phyloP scores from a whole-genome alignment of 1,140 invertebrate species.

The Drosophila funebris region DNA sequence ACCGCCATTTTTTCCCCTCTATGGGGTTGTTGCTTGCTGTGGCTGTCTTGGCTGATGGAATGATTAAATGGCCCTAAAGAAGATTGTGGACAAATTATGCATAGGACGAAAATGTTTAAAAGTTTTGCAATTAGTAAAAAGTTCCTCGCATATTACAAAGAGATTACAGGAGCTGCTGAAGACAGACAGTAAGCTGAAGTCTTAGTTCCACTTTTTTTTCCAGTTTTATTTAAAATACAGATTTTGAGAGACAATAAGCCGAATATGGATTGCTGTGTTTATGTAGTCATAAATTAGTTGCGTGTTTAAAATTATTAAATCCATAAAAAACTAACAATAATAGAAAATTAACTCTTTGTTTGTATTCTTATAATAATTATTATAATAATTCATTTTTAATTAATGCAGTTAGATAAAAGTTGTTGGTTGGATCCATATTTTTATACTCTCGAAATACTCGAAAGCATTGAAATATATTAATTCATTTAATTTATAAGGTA shows the following conservation, averaged over 20 bases:
- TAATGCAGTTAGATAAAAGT: too few species aligned
- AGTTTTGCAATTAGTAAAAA: conserved; percentile 47
- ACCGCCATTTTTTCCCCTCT: not conserved
- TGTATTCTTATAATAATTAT: too few species aligned
- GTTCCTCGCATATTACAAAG: not conserved
- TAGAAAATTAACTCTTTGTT: too few species aligned
- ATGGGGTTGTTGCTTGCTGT: conserved; percentile 11
- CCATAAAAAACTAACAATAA: too few species aligned
- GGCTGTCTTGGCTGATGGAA: conserved; percentile 14
- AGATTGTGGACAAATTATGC: conserved; percentile 36
- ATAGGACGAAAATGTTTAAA: conserved; percentile 31
- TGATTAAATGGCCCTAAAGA: conserved; percentile 29
- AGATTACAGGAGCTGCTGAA: not conserved
- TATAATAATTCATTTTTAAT: too few species aligned
- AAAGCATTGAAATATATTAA: too few species aligned
- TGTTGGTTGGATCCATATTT: too few species aligned
- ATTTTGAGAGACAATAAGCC: not conserved
- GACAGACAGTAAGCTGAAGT: not conserved
- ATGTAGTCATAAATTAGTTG: too few species aligned
- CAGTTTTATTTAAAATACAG: not conserved
- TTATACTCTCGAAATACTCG: too few species aligned
- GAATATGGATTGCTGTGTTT: not conserved
- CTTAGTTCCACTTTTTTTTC: not conserved
- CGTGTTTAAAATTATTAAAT: too few species aligned
- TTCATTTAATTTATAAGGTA: too few species aligned